Percentiles rank a stretch among this genome's conserved stretches.
phyloP scores from a whole-genome alignment of 92 coral and sea anemone genomes.

The Metridium senile region DNA sequence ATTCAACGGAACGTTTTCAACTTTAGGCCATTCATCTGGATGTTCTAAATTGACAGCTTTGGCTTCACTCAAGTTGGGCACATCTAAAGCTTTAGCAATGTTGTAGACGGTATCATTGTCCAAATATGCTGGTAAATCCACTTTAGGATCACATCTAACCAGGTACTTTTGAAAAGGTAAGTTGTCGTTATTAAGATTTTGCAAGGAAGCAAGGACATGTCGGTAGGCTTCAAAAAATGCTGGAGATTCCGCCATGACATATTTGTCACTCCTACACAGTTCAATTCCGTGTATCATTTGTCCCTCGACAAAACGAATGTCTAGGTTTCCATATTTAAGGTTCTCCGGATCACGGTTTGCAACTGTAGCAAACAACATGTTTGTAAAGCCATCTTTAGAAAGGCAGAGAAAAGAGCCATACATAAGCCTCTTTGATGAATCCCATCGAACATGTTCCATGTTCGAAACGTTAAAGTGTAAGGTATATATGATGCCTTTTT shows the following conservation, averaged over 20 bases:
- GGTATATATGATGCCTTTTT: slow-evolving; percentile 66
- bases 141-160: too few species aligned
- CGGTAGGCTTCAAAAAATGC: slow-evolving; percentile 91
- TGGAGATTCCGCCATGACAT: slow-evolving; percentile 86
- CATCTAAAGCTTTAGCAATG: too few species aligned
- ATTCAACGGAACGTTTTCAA: slow-evolving; percentile 57
- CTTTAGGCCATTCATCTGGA: slow-evolving; percentile 80
- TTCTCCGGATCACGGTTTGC: slow-evolving; percentile 82
- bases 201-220: slow-evolving; percentile 69
- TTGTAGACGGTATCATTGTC: too few species aligned
- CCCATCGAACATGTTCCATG: slow-evolving; percentile 46
- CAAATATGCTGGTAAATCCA: too few species aligned
- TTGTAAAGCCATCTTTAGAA: slow-evolving; percentile 79
- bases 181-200: slow-evolving; percentile 58
- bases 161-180: too few species aligned
- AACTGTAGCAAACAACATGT: slow-evolving; percentile 82
- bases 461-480: slow-evolving; percentile 53
- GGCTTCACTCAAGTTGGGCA: too few species aligned
- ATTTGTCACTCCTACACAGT: not conserved
- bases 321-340: slow-evolving; percentile 60
- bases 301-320: slow-evolving; percentile 31
- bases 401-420: slow-evolving; percentile 89
- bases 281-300: slow-evolving; percentile 15
- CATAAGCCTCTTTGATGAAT: slow-evolving; percentile 76
- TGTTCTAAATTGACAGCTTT: too few species aligned